A percentile compares a stretch with the other conserved stretches of the same genome.
Conservation (phyloP, 2,888 invertebrate species). For the Dicyrtomina minuta region DNA sequence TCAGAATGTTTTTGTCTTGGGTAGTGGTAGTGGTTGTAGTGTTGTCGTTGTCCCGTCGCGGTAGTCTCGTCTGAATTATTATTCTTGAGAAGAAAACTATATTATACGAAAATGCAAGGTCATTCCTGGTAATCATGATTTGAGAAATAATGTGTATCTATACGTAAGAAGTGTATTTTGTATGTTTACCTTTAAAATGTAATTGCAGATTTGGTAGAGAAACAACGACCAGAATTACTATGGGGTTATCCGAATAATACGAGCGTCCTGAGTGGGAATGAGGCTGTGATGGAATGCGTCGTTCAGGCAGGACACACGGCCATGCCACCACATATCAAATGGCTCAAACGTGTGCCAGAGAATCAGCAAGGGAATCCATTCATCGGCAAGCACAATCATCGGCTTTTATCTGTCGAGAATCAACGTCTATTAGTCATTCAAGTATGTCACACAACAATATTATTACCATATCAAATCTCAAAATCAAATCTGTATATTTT, state of each 20-base stretch:
- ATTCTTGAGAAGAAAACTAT: neutral
- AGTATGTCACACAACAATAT: constrained; percentile 36
- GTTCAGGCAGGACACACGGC: constrained; percentile 47
- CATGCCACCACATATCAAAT: constrained; percentile 53
- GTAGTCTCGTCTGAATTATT: no score
- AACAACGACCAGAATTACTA: constrained; percentile 47
- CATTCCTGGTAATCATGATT: constrained; percentile 21
- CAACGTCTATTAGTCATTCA: constrained; percentile 52
- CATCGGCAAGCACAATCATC: constrained; percentile 43
- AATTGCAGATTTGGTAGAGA: constrained; percentile 48
- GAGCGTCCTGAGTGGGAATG: constrained; percentile 49
- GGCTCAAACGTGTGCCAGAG: constrained; percentile 51
- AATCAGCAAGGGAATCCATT: constrained; percentile 38
- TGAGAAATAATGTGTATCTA: neutral
- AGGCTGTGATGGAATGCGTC: constrained; percentile 52
- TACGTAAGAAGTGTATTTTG: neutral
- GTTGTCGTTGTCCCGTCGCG: no score
- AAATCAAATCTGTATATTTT: no score
- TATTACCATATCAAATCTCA: neutral
- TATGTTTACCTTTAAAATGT: no score
- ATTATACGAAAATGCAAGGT: constrained; percentile 18
- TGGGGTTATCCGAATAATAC: constrained; percentile 49
- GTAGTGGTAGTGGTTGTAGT: no score
- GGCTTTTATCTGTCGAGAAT: constrained; percentile 50
- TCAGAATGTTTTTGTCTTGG: no score